phyloP scores from a whole-genome alignment of 2,113 vertebrate genomes.

The Eira barbara region DNA sequence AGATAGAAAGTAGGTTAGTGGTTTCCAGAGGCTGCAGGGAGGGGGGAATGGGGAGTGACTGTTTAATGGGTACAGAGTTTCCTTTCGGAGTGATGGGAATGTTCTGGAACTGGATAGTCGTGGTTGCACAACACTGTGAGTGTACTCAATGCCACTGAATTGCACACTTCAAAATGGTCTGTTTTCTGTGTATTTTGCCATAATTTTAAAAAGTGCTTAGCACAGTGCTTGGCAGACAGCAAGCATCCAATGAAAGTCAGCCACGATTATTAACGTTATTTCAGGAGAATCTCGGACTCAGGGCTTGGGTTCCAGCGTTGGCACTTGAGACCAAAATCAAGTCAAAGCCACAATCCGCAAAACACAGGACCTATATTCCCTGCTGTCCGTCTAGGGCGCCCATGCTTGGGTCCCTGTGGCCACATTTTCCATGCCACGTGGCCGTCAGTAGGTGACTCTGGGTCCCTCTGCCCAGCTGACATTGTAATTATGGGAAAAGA shows the following conservation, averaged over 20 bases:
- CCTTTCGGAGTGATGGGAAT: background rate
- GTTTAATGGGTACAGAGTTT: background rate
- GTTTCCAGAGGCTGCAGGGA: background rate
- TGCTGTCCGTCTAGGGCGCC: fast-evolving
- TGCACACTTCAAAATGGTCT: background rate
- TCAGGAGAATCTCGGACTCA: background rate
- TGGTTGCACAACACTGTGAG: background rate
- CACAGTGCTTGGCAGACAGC: background rate
- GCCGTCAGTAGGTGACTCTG: background rate
- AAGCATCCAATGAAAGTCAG: background rate
- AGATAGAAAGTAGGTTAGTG: background rate
- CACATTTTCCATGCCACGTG: background rate
- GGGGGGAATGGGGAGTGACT: background rate
- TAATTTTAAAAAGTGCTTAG: background rate
- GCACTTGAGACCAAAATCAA: background rate
- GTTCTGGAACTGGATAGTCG: background rate
- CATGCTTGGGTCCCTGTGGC: background rate
- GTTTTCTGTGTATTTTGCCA: background rate
- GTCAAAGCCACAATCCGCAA: background rate
- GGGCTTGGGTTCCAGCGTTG: background rate
- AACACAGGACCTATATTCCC: background rate
- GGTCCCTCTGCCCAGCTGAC: background rate
- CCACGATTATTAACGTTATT: background rate
- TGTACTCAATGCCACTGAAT: background rate
- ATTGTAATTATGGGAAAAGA: background rate